phyloP scores from a whole-genome alignment of 2,797 vertebrate genomes.

The Vespertilio murinus region DNA sequence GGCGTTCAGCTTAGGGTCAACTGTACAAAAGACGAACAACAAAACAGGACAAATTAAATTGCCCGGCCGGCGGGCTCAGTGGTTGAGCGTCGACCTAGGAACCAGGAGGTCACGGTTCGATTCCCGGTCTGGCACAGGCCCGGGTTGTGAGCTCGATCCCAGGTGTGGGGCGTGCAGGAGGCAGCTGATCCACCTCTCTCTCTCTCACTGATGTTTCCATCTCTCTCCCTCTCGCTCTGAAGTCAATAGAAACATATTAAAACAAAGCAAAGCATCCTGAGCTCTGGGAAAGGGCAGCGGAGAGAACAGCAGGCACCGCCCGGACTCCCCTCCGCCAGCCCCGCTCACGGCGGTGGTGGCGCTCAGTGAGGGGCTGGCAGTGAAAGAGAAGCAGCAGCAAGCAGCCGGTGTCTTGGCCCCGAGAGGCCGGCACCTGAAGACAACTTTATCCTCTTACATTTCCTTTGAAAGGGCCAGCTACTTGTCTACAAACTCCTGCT shows the following conservation, averaged over 20 bases:
- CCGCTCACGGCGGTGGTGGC: neutral
- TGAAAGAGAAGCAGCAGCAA: neutral
- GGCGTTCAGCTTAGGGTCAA: neutral
- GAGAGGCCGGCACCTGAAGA: neutral
- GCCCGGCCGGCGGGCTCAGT: too few species aligned
- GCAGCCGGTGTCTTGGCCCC: neutral
- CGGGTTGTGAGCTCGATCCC: too few species aligned
- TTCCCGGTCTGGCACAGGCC: too few species aligned
- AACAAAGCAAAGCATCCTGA: too few species aligned
- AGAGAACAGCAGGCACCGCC: neutral
- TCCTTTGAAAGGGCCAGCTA: conserved; percentile 32
- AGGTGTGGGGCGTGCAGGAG: too few species aligned
- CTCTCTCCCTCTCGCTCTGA: too few species aligned
- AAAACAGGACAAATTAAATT: neutral
- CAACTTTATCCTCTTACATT: conserved; percentile 24
- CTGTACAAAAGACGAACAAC: neutral
- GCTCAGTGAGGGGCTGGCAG: neutral
- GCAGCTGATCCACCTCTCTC: too few species aligned
- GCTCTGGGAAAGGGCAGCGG: neutral
- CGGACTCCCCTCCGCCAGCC: neutral
- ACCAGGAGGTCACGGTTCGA: too few species aligned
- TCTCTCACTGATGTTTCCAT: too few species aligned
- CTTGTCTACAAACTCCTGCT: conserved; percentile 41
- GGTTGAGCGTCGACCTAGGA: too few species aligned
- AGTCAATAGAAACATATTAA: too few species aligned